Evolutionary conservation across 2,888 invertebrate genomes (phyloP).

Genomic region (Opisthograptis luteolata): DNA sequence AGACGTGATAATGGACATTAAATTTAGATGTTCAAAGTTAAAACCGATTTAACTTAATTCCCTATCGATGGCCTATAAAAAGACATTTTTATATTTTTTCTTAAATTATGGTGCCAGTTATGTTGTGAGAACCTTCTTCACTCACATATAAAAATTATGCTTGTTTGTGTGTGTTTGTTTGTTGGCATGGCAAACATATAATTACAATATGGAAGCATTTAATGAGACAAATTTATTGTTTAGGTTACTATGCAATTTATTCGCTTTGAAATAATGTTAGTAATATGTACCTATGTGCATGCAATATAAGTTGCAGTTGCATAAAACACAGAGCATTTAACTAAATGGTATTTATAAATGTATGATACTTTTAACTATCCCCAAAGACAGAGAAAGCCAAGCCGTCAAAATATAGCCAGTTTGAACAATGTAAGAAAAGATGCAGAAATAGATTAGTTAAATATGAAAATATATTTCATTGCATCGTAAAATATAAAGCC

Average conservation of each 20-base stretch:
- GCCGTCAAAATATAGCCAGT: no score
- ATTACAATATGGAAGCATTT: no score
- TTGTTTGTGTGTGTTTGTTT: not conserved
- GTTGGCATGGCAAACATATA: no score
- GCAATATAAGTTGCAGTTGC: no score
- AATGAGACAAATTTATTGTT: no score
- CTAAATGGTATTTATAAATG: no score
- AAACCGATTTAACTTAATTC: not conserved
- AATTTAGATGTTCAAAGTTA: not conserved
- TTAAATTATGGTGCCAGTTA: not conserved
- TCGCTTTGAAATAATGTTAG: no score
- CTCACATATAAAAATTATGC: not conserved
- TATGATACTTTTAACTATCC: no score
- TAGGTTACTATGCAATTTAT: no score
- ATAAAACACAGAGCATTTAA: no score
- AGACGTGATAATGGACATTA: not conserved
- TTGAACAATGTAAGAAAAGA: not conserved
- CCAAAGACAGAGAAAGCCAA: no score
- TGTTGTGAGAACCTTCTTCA: not conserved
- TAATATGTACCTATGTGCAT: no score
- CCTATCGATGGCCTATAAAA: not conserved
- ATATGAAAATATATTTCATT: conserved; percentile 34
- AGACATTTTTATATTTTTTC: not conserved
- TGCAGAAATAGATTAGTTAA: not conserved
- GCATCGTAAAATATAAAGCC: conserved; percentile 56